phyloP scores from a whole-genome alignment of 2,888 invertebrate species.

The Imbricaverruca yamaguchii region DNA sequence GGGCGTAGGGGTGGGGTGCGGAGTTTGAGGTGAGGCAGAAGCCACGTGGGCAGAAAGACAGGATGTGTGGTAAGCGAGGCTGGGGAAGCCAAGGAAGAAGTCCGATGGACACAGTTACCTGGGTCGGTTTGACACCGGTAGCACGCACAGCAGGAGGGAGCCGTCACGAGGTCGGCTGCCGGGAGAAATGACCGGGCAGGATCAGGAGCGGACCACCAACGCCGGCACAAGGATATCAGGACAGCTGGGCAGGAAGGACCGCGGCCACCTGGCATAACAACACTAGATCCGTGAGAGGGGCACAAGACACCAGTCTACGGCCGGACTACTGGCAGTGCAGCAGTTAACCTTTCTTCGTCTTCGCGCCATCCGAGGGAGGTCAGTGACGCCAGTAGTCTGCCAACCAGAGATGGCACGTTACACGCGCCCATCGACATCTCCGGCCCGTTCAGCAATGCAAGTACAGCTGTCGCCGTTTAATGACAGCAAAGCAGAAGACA shows the following conservation, averaged over 20 bases:
- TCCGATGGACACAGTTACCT: not conserved
- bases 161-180: not conserved
- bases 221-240: not conserved
- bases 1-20: too few relatives aligned
- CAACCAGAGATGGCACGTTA: not conserved
- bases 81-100: too few relatives aligned
- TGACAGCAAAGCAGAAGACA: not conserved
- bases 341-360: slow-evolving; percentile 1
- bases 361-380: slow-evolving; percentile 10
- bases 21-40: too few relatives aligned
- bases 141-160: slow-evolving; percentile 1
- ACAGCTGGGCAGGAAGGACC: not conserved
- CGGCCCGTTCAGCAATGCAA: too few relatives aligned
- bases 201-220: too few relatives aligned
- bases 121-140: not conserved
- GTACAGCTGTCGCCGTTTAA: not conserved
- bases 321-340: not conserved
- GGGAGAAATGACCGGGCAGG: not conserved
- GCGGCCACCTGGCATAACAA: not conserved
- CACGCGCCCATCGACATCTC: too few relatives aligned
- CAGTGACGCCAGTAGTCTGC: not conserved
- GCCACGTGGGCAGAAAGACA: too few relatives aligned
- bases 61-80: too few relatives aligned
- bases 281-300: too few relatives aligned
- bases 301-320: not conserved